phyloP scores from a whole-genome alignment of 2,888 invertebrate genomes.

The Neoascia interrupta region DNA sequence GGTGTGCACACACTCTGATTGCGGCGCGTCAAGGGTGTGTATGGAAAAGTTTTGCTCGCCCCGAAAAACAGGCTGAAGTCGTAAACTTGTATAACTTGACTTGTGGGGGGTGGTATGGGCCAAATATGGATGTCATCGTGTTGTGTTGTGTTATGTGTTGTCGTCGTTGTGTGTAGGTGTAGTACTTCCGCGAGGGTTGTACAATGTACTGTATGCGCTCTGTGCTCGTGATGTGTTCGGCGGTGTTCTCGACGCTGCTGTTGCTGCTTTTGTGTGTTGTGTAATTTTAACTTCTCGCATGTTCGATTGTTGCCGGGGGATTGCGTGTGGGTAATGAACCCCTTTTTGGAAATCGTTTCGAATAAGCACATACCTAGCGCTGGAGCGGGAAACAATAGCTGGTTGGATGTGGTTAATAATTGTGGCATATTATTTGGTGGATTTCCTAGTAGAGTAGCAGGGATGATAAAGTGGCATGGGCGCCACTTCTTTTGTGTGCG shows the following conservation, averaged over 20 bases:
- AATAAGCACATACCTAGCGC: constrained; percentile 68
- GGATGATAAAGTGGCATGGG: too few relatives aligned
- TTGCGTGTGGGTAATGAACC: constrained; percentile 70
- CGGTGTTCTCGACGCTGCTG: constrained; percentile 11
- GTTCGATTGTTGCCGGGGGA: constrained; percentile 64
- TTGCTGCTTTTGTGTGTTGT: constrained; percentile 34
- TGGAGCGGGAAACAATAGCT: constrained; percentile 63
- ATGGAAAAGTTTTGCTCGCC: constrained; percentile 60
- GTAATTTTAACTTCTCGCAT: constrained; percentile 69
- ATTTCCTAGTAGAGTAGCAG: background rate
- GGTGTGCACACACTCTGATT: constrained; percentile 68
- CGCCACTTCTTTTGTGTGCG: too few relatives aligned
- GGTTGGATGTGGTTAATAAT: constrained; percentile 70
- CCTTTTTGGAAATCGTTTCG: constrained; percentile 67
- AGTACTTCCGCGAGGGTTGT: constrained; percentile 55
- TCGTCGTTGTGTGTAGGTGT: constrained; percentile 34
- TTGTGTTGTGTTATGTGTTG: background rate
- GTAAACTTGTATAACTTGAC: constrained; percentile 32
- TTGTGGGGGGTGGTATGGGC: constrained; percentile 35
- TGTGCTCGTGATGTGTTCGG: constrained; percentile 14
- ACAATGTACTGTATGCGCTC: constrained; percentile 1
- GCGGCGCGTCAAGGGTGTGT: constrained; percentile 23
- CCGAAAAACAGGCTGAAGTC: constrained; percentile 52
- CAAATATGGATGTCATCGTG: constrained; percentile 62
- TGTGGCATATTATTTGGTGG: constrained; percentile 62